These are phyloP conservation scores for Lasioglossum oenotherae DNA, from an alignment of 2,888 invertebrate species.

Conservation along the genomic window DNA sequence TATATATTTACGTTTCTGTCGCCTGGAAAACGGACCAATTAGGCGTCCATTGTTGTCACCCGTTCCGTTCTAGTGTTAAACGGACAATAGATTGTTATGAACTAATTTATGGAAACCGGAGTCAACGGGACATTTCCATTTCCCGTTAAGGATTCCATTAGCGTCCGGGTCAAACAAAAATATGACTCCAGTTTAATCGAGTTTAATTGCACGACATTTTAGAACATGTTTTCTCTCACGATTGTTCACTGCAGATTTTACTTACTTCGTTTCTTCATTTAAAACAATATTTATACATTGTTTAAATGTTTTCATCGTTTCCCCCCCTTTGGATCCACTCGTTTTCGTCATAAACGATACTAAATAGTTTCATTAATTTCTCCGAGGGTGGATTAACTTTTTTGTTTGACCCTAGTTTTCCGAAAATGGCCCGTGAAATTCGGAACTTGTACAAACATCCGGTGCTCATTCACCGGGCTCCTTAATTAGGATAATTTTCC, in stretches of 20 bases:
- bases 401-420: not conserved
- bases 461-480: not conserved
- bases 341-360: not conserved
- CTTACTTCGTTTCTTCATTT: not conserved
- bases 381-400: not conserved
- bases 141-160: constrained; percentile 10
- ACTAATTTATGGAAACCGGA: constrained; percentile 8
- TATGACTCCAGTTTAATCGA: not conserved
- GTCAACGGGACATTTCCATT: constrained; percentile 9
- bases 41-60: not conserved
- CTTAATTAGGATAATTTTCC: constrained; percentile 5
- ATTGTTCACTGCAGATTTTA: not conserved
- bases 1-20: not conserved
- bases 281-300: not conserved
- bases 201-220: not conserved
- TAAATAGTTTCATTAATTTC: not conserved
- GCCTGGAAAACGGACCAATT: not conserved
- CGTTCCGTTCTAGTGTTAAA: not conserved
- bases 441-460: constrained; percentile 11
- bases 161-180: not conserved
- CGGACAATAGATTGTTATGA: constrained; percentile 10
- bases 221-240: not conserved
- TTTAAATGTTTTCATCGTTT: not conserved
- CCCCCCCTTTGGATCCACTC: too few species aligned
- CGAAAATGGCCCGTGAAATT: not conserved